Conservation (phyloP, 2,888 invertebrate species). For the Tipula unca region DNA sequence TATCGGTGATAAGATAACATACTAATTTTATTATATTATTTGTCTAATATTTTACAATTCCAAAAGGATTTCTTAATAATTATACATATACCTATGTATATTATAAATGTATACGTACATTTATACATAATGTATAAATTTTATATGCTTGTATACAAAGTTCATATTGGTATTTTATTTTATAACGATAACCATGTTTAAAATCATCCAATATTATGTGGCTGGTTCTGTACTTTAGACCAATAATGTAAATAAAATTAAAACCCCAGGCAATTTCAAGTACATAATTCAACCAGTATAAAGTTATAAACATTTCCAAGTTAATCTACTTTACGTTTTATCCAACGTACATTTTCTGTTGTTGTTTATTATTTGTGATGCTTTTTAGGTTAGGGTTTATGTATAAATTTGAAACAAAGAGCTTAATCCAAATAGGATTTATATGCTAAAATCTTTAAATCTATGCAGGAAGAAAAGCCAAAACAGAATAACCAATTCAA, state of each 20-base stretch:
- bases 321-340: neutral
- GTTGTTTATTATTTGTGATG: neutral
- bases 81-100: too few species aligned
- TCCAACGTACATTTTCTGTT: neutral
- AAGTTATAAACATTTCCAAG: neutral
- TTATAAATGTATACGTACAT: too few species aligned
- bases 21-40: too few species aligned
- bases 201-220: neutral
- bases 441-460: neutral
- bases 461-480: neutral
- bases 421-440: constrained; percentile 4
- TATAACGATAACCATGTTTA: neutral
- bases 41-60: too few species aligned
- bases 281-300: neutral
- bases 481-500: neutral
- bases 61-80: too few species aligned
- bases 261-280: neutral
- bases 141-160: too few species aligned
- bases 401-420: neutral
- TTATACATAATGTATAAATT: too few species aligned
- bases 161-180: neutral
- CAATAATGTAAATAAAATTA: neutral
- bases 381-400: neutral
- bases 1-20: too few species aligned
- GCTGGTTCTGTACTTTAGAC: neutral